Evolutionary conservation across 2,888 invertebrate species (phyloP), one percentile per base, ranked within the genome.

Genomic region (Melinaea menophilus): DNA sequence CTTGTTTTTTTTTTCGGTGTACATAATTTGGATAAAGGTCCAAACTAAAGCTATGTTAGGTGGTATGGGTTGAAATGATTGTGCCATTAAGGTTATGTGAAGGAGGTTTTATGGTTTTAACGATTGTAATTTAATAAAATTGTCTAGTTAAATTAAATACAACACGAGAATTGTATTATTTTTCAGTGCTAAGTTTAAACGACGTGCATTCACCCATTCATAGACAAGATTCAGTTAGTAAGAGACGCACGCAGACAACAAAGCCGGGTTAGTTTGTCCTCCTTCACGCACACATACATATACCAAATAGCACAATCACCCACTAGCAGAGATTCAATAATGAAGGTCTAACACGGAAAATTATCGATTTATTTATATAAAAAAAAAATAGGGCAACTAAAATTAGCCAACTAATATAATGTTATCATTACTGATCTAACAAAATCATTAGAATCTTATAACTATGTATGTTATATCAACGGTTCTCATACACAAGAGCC

Each of bases 281-380:
- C 66, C 68, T 68, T 67, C 68, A 68, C 67, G 61, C 71, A 72
- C 70, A 75, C 75, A 75, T 71, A 55, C 72, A 75, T 72, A 74
- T 46, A 54, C 59, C 34, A 68, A 63, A 88, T 86, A 88, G 89
- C 90, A 90, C 90, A 88, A 86, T 76, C 82, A 79, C 75, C 87
- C 86, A 85, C 73, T 72, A 86, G 87, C 87, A 88, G 77, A 89
- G 88, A 88, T 84, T 81, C 84, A 85, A 84, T 77, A 75, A 73
- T 85, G 78, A 77, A 80, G 76, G 78, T 80, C 85, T 86, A 88
- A 86, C 83, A 84, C 80, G 81, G 79, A 82, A 75, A 79, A 80
- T 82, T 81, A 85, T 84, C 78, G 81, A 80, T 90, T 90, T 88
- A 88, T 90, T 89, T 55, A 51, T 51, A 51, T 80, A 74, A 79